Conservation (phyloP, 2,888 invertebrate genomes). For the Ophion ellenae region DNA sequence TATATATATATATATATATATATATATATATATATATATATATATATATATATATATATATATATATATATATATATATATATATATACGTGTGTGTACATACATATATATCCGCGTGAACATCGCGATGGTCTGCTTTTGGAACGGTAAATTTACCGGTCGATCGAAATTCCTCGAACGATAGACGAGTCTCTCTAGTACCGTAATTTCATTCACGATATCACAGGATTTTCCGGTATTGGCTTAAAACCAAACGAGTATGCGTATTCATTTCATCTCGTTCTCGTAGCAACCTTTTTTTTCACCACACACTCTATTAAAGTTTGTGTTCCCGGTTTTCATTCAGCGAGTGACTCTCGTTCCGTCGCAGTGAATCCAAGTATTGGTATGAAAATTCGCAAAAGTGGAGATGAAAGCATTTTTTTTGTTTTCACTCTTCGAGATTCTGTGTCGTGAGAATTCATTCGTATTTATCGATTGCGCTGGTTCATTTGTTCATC, state of each 20-base stretch:
- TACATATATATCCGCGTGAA: neutral
- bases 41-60: too few relatives aligned
- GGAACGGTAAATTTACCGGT: neutral
- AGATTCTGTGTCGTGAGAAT: conserved; percentile 12
- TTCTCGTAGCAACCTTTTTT: neutral
- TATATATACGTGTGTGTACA: too few relatives aligned
- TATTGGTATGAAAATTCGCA: conserved; percentile 15
- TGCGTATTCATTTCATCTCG: neutral
- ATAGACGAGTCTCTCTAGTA: neutral
- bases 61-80: too few relatives aligned
- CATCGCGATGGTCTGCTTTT: neutral
- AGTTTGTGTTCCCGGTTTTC: conserved; percentile 14
- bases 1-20: neutral
- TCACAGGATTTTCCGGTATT: neutral
- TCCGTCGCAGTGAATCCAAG: conserved; percentile 4
- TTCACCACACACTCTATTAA: neutral
- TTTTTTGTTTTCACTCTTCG: conserved; percentile 32
- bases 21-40: neutral
- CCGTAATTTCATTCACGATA: conserved; percentile 7
- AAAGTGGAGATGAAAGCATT: conserved; percentile 27
- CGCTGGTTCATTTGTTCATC: conserved; percentile 29
- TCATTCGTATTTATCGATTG: conserved; percentile 40
- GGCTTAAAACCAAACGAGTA: neutral
- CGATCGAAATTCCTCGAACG: neutral
- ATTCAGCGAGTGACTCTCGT: conserved; percentile 21